phyloP scores from a whole-genome alignment of 1,140 invertebrate genomes.

The Euborellia annulipes region DNA sequence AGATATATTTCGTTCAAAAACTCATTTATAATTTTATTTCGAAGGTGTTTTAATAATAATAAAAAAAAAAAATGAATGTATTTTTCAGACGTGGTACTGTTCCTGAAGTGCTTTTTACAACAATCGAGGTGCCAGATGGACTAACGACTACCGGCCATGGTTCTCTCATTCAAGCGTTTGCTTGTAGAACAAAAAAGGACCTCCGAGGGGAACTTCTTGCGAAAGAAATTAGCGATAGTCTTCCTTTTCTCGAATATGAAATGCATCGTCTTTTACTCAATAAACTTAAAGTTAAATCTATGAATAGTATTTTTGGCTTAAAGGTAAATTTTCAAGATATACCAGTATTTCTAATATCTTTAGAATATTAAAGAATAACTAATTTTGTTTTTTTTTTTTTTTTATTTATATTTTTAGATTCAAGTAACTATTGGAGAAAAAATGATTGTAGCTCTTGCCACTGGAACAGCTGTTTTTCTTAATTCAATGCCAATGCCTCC shows the following conservation, averaged over 20 bases:
- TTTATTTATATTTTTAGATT: neutral
- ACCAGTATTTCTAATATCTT: no score
- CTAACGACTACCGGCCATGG: constrained; percentile 58
- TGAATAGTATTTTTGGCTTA: constrained; percentile 83
- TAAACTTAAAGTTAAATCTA: constrained; percentile 81
- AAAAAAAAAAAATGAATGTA: neutral
- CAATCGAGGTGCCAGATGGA: constrained; percentile 65
- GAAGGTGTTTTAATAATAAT: neutral
- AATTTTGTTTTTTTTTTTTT: constrained; percentile 2
- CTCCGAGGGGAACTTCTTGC: constrained; percentile 72
- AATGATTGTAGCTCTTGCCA: constrained; percentile 71
- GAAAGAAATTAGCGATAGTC: constrained; percentile 79
- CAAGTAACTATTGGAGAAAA: constrained; percentile 53
- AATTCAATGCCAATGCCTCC: constrained; percentile 51
- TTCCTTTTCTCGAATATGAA: constrained; percentile 94
- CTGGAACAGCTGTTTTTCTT: constrained; percentile 69
- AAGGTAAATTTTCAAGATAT: constrained; percentile 38
- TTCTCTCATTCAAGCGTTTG: constrained; percentile 59
- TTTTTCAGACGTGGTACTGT: constrained; percentile 58
- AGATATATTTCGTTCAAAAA: neutral
- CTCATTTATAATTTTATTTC: constrained; percentile 6
- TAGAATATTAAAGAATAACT: no score
- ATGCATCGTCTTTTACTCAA: constrained; percentile 80
- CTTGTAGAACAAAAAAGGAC: constrained; percentile 64
- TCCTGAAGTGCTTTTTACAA: constrained; percentile 78